A percentile compares a stretch with the other conserved stretches of the same genome.
phyloP scores from a whole-genome alignment of 2,888 invertebrate species.

The Rhorus exstirpatorius region DNA sequence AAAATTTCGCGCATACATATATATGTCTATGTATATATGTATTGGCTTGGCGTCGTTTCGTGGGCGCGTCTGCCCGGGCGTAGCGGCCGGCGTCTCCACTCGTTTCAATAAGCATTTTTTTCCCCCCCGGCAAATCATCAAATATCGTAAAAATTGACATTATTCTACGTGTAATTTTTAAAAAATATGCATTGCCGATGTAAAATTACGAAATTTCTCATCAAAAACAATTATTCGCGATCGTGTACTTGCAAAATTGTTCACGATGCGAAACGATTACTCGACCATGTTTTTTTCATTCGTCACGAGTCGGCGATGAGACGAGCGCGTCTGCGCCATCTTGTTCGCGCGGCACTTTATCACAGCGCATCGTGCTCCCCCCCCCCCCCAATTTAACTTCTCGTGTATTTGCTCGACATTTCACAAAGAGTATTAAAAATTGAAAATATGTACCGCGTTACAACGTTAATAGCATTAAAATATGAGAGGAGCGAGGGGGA shows the following conservation, averaged over 20 bases:
- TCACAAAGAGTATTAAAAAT: too few relatives aligned
- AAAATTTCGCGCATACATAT: conserved; percentile 8
- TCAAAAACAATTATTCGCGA: conserved; percentile 40
- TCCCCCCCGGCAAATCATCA: conserved; percentile 9
- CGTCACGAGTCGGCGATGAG: conserved; percentile 51
- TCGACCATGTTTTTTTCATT: conserved; percentile 27
- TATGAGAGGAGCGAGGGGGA: too few relatives aligned
- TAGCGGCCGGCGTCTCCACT: conserved; percentile 82
- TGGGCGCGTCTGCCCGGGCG: conserved; percentile 81
- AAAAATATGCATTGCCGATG: conserved; percentile 58
- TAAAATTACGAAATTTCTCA: conserved; percentile 18
- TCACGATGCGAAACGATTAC: conserved; percentile 78
- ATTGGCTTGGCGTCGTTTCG: conserved; percentile 72
- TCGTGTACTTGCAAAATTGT: conserved; percentile 43
- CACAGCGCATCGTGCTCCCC: conserved; percentile 22
- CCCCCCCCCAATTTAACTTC: conserved; percentile 12
- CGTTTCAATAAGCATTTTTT: too few relatives aligned
- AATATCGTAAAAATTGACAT: conserved; percentile 18
- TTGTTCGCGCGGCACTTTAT: conserved; percentile 65
- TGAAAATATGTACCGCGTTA: background rate
- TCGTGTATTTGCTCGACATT: background rate
- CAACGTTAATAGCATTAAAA: background rate
- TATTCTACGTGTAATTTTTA: conserved; percentile 7
- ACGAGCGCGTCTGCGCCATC: conserved; percentile 74
- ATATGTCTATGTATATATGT: conserved; percentile 16